Conservation (phyloP, 53 echinoderm and acorn worm species). For the Apostichopus leukothele region DNA sequence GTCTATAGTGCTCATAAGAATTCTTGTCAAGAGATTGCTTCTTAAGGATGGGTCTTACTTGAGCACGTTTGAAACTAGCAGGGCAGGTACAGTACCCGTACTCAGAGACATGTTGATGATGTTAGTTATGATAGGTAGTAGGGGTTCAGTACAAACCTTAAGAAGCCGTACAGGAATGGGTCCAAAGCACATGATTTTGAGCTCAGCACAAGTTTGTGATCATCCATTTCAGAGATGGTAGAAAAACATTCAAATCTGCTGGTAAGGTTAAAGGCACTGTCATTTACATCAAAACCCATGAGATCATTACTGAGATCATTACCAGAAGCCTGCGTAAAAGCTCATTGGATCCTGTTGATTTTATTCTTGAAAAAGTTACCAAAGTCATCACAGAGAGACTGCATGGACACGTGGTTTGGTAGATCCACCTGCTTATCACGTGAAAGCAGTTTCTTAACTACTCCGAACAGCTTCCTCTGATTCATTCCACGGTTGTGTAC, state of each 20-base stretch:
- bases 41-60: not conserved
- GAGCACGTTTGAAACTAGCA: not conserved
- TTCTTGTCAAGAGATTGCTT: not conserved
- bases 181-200: not conserved
- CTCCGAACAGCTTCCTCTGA: no score
- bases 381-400: no score
- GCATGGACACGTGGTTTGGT: no score
- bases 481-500: no score
- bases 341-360: no score
- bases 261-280: not conserved
- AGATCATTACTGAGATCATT: not conserved
- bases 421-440: no score
- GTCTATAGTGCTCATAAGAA: no score
- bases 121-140: not conserved
- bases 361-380: no score
- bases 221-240: not conserved
- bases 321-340: no score
- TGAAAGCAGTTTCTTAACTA: no score
- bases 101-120: not conserved
- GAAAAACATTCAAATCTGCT: not conserved
- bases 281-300: not conserved
- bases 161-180: not conserved
- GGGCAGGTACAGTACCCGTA: not conserved
- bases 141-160: not conserved
- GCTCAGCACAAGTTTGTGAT: slow-evolving; percentile 10